These are phyloP conservation scores for Egretta garzetta DNA, from an alignment of 2,113 vertebrate species.

Conservation along the genomic window DNA sequence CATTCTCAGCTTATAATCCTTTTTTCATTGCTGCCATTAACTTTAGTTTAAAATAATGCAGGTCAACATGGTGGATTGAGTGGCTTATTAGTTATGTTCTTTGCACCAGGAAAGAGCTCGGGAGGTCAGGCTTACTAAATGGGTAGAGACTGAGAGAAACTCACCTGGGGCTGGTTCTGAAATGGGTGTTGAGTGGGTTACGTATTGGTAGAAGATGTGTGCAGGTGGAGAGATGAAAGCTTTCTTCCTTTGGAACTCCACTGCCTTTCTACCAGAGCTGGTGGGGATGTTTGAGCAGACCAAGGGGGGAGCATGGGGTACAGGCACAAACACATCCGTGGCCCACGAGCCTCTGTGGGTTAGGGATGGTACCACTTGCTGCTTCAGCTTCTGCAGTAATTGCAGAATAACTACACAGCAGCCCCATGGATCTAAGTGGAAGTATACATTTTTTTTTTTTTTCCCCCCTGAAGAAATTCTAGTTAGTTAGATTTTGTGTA, in stretches of 20 bases:
- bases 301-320: not conserved
- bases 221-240: not conserved
- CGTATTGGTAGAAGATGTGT: not conserved
- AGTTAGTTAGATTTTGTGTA: not conserved
- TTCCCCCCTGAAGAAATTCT: not conserved
- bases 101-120: slow-evolving; percentile 34
- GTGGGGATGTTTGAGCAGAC: not conserved
- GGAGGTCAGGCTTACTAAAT: slow-evolving; percentile 59
- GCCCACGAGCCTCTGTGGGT: rapidly evolving
- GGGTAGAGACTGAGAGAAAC: slow-evolving; percentile 40
- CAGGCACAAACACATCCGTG: not conserved
- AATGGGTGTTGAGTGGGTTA: not conserved
- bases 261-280: not conserved
- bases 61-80: not conserved
- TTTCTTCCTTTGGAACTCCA: not conserved
- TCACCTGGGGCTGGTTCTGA: not conserved
- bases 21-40: not conserved
- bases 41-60: slow-evolving; percentile 36
- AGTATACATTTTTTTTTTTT: not conserved
- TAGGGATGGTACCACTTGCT: not conserved
- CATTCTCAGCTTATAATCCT: not conserved
- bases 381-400: not conserved
- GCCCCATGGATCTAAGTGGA: not conserved
- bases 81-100: slow-evolving; percentile 37
- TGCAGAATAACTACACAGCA: not conserved